Percentiles rank a stretch among this genome's conserved stretches.
Conservation (phyloP, 2,888 invertebrate species). For the Zygogramma bicolorata region DNA sequence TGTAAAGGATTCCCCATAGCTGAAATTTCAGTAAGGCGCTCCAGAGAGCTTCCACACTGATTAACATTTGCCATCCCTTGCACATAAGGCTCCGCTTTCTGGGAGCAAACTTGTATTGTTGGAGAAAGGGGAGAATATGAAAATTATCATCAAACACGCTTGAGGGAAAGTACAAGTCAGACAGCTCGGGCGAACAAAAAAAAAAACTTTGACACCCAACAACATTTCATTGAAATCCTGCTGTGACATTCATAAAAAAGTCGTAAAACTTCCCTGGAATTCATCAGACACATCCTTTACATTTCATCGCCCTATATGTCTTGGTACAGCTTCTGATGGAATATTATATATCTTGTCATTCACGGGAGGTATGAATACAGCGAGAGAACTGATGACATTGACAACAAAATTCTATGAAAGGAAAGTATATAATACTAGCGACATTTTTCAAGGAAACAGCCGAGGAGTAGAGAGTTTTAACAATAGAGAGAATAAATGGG, state of each 20-base stretch:
- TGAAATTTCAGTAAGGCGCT: no score
- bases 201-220: no score
- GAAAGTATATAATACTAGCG: constrained; percentile 32
- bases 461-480: constrained; percentile 30
- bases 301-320: constrained; percentile 26
- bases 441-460: constrained; percentile 32
- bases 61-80: no score
- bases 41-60: no score
- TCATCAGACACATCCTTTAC: constrained; percentile 2
- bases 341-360: constrained; percentile 36
- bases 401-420: constrained; percentile 39
- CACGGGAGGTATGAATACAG: constrained; percentile 33
- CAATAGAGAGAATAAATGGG: constrained; percentile 32
- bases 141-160: no score
- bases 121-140: no score
- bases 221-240: background rate
- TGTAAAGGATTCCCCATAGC: no score
- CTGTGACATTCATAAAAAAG: background rate
- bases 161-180: no score
- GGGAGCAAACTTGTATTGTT: no score
- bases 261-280: background rate
- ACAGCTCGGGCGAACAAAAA: no score
- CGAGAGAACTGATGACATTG: constrained; percentile 37
- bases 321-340: constrained; percentile 28
- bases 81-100: no score